Percentiles rank a stretch among this genome's conserved stretches.
Evolutionary conservation across 2,113 vertebrate genomes (phyloP).

Genomic region (Limanda limanda): DNA sequence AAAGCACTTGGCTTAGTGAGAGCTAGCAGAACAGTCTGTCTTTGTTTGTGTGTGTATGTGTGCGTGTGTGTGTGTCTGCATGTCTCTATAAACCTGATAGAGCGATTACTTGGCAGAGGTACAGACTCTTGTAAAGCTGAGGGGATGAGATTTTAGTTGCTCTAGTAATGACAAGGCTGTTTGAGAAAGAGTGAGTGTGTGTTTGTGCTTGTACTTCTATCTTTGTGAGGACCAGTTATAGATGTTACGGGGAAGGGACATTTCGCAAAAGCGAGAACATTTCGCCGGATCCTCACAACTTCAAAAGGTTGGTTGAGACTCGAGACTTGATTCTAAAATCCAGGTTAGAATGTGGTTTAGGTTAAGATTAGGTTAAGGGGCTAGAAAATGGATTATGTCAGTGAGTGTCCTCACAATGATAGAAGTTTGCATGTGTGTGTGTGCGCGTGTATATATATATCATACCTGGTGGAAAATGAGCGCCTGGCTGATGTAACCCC

Average conservation of each 20-base stretch:
- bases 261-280: not conserved
- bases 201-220: not conserved
- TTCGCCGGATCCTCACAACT: not conserved
- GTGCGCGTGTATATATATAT: slow-evolving; percentile 20
- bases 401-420: not conserved
- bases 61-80: slow-evolving; percentile 36
- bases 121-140: slow-evolving; percentile 66
- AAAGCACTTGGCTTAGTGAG: slow-evolving; percentile 48
- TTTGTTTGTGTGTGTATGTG: slow-evolving; percentile 33
- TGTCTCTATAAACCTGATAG: slow-evolving; percentile 67
- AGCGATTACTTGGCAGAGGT: slow-evolving; percentile 69
- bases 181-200: slow-evolving; percentile 12
- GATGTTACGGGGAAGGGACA: not conserved
- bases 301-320: not conserved
- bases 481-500: slow-evolving; percentile 94
- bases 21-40: slow-evolving; percentile 19
- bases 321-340: not conserved
- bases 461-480: slow-evolving; percentile 94
- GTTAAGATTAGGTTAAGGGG: not conserved
- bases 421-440: not conserved
- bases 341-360: not conserved
- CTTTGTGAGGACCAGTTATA: not conserved
- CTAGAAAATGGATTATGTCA: not conserved
- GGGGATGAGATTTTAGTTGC: slow-evolving; percentile 72
- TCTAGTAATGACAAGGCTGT: slow-evolving; percentile 70